Conservation (phyloP, 2,888 invertebrate genomes). For the Alentia gelatinosa region DNA sequence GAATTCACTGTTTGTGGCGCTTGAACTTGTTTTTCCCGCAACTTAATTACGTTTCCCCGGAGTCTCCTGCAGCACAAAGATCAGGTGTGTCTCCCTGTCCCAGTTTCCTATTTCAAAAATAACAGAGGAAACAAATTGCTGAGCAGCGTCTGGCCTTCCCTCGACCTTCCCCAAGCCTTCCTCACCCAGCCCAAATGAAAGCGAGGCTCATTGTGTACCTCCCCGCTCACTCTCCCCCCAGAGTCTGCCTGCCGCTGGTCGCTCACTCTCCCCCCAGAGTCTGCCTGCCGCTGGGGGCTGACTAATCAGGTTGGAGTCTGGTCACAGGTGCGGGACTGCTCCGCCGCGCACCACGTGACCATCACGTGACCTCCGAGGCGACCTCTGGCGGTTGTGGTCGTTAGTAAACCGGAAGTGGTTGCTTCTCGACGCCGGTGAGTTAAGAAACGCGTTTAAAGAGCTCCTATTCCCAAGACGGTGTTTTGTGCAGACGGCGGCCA, state of each 20-base stretch:
- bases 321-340: constrained; percentile 24
- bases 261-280: not conserved
- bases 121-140: no score
- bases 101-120: no score
- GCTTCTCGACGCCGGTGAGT: not conserved
- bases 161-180: no score
- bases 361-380: constrained; percentile 6
- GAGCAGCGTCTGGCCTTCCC: no score
- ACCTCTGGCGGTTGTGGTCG: not conserved
- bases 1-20: no score
- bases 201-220: not conserved
- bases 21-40: no score
- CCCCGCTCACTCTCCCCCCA: not conserved
- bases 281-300: not conserved
- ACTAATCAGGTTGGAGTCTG: not conserved
- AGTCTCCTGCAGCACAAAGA: no score
- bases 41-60: no score
- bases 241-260: not conserved
- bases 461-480: no score
- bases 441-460: not conserved
- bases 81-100: no score
- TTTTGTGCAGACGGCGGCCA: no score
- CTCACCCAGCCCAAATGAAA: no score
- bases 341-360: not conserved
- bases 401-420: not conserved